Conservation (phyloP, 2,888 invertebrate species). For the Temnothorax unifasciatus region DNA sequence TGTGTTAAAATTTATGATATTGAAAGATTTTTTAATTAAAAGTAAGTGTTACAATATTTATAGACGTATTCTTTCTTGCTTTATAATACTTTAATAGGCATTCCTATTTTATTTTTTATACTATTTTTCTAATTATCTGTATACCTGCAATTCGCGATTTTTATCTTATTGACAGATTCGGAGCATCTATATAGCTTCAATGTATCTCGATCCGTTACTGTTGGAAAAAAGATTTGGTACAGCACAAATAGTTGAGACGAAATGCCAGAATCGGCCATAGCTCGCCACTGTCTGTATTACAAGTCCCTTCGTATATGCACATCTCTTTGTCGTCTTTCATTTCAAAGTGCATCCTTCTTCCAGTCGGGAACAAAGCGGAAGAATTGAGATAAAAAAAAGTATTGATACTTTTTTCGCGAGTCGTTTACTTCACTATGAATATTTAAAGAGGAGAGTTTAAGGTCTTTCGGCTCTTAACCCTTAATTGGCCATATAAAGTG, state of each 20-base stretch:
- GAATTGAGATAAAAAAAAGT: conserved; percentile 69
- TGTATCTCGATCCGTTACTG: neutral
- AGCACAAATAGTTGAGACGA: conserved; percentile 29
- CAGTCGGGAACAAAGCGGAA: conserved; percentile 61
- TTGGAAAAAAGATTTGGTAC: conserved; percentile 46
- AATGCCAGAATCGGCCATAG: conserved; percentile 39
- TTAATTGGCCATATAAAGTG: conserved; percentile 37
- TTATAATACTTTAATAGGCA: neutral
- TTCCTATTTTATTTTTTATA: neutral
- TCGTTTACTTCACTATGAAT: conserved; percentile 73
- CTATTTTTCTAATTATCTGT: neutral
- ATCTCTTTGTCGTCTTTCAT: conserved; percentile 30
- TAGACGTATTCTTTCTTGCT: neutral
- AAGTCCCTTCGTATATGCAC: conserved; percentile 11
- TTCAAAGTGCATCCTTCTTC: conserved; percentile 47
- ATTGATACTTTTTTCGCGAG: conserved; percentile 61
- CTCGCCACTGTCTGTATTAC: conserved; percentile 8
- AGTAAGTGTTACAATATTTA: conserved; percentile 5
- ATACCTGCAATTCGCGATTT: neutral
- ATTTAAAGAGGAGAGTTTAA: conserved; percentile 75
- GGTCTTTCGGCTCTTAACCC: conserved; percentile 76
- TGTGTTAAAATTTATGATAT: neutral
- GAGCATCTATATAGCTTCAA: neutral
- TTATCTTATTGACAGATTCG: neutral
- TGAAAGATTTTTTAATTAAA: neutral